Conservation (phyloP, 2,888 invertebrate genomes). For the Athripsodes cinereus region DNA sequence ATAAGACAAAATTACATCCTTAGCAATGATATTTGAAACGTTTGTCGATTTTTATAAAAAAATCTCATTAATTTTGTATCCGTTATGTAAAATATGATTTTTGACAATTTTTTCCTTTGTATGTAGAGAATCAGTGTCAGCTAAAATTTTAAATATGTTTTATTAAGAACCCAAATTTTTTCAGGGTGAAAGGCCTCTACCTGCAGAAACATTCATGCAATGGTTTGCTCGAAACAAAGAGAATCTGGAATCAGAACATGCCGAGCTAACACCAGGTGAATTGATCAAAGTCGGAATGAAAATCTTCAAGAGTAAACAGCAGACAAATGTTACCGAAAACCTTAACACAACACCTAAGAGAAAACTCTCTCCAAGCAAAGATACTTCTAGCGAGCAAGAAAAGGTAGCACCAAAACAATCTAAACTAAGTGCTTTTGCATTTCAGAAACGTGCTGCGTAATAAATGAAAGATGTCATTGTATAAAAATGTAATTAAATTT, state of each 20-base stretch:
- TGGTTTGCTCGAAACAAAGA: constrained; percentile 57
- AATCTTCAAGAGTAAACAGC: constrained; percentile 45
- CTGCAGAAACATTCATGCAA: constrained; percentile 50
- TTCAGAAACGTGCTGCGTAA: constrained; percentile 34
- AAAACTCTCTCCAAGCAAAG: constrained; percentile 21
- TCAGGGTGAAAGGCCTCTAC: constrained; percentile 33
- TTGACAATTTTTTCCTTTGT: no score
- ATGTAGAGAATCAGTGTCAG: no score
- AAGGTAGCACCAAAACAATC: constrained; percentile 44
- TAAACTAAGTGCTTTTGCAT: constrained; percentile 39
- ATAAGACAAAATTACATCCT: no score
- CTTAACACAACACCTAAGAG: constrained; percentile 29
- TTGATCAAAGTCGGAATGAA: constrained; percentile 51
- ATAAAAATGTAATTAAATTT: no score
- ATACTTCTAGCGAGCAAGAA: constrained; percentile 7
- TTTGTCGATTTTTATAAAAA: no score
- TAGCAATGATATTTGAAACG: no score
- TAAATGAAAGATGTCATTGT: no score
- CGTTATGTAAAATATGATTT: no score
- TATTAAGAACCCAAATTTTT: no score
- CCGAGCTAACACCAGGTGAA: constrained; percentile 48
- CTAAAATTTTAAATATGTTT: no score
- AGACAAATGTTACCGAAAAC: constrained; percentile 26
- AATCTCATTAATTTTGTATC: no score
- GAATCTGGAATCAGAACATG: constrained; percentile 49